Base-by-base conservation (phyloP, 2,113 vertebrate genomes). In the Struthio camelus region DNA sequence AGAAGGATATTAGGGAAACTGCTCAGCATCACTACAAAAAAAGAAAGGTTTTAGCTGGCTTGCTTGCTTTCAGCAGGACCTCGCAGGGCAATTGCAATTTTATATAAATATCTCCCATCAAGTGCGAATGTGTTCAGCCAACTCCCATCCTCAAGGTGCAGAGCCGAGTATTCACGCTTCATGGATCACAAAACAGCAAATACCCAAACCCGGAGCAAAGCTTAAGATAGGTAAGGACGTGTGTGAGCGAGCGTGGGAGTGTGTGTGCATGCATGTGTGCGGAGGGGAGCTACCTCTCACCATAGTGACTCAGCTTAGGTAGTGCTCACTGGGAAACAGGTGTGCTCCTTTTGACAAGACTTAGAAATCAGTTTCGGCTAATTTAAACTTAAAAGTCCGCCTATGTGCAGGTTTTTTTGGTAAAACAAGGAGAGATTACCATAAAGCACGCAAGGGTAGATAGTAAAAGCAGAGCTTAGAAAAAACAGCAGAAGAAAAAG, bases 91-190 rank as follows among this genome's bases (percentile, higher is more conserved):
- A 69, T 42, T 32, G 2, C 80, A 89, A 72, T 73, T 89, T 80
- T 27, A 82, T 71, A 80, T 7, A 82, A 93, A 87, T 75, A 92
- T 42, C 78, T 92, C 80, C 94, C 71, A 50, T 30, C 54, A 11
- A 89, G 73, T 11, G 70, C 66, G 40, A 70, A 71, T 1, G 46
- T 0, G 0, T 5, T 76, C 0, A 0, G 44, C 76, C 82, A 93
- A 72, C 87, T 93, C 80, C 70, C 24, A 6, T 1, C 32, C 83
- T 90, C 18, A 61, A 90, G 70, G 82, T 72, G 78, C 93, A 88
- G 42, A 44, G 85, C 30, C 32, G 25, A 78, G 97, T 46, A 59
- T 69, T 94, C 72, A 91, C 2, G 27, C 85, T 84, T 46, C n/a
- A 62, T 67, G 80, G 90, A 50, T 38, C 10, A 9, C 77, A 84